A percentile compares a stretch with the other conserved stretches of the same genome.
Evolutionary conservation across 2,797 vertebrate species (phyloP).

Genomic region (Pangasius sanitwongsei): DNA sequence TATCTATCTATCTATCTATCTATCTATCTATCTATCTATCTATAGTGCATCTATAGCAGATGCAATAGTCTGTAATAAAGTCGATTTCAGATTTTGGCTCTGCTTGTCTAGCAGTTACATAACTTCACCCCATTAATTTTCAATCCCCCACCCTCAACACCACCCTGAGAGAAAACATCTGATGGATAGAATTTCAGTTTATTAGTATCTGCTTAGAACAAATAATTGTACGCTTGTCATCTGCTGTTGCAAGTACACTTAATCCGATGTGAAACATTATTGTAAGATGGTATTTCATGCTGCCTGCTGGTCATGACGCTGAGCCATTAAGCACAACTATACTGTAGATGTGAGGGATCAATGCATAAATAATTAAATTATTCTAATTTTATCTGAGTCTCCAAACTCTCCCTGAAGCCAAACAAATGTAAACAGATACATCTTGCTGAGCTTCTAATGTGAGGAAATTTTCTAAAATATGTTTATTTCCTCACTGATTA

Average conservation of each 20-base stretch:
- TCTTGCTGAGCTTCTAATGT: constrained; percentile 5
- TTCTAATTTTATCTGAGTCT: constrained; percentile 15
- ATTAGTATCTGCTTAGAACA: neutral
- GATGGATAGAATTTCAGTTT: neutral
- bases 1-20: neutral
- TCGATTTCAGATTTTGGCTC: neutral
- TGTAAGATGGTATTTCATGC: constrained; percentile 6
- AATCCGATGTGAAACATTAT: constrained; percentile 20
- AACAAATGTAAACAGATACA: constrained; percentile 3
- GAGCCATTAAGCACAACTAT: constrained; percentile 1
- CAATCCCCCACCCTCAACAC: neutral
- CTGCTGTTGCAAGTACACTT: constrained; percentile 1
- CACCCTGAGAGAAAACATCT: neutral
- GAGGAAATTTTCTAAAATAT: neutral
- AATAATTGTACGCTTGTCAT: neutral
- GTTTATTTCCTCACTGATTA: constrained; percentile 3
- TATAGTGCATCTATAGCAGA: neutral
- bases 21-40: neutral
- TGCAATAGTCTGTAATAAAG: neutral
- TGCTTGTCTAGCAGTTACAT: neutral
- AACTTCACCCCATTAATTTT: neutral
- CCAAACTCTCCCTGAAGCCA: constrained; percentile 27
- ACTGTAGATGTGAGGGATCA: neutral
- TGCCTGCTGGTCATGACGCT: neutral
- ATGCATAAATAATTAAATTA: constrained; percentile 28